Evolutionary conservation across 1,140 invertebrate species (phyloP).

Genomic region (Cecropterus lyciades): DNA sequence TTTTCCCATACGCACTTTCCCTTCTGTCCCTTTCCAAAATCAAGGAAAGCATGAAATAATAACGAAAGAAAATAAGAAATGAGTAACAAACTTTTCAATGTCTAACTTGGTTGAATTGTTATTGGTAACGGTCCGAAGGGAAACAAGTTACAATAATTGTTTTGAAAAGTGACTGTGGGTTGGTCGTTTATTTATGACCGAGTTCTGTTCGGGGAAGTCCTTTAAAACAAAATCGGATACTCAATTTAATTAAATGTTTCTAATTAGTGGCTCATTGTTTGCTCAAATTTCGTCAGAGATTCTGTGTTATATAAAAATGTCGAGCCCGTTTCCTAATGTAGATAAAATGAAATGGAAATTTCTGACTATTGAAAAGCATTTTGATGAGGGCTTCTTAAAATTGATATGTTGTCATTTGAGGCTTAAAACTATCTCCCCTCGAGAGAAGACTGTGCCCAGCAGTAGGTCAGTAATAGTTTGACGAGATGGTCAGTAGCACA

Average conservation of each 20-base stretch:
- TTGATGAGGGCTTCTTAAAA: too few relatives aligned
- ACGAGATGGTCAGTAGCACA: too few relatives aligned
- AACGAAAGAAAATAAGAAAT: background rate
- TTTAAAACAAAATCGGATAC: slow-evolving; percentile 17
- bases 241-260: slow-evolving; percentile 22
- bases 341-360: background rate
- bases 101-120: slow-evolving; percentile 19
- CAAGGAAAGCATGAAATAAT: background rate
- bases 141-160: slow-evolving; percentile 31
- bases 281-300: background rate
- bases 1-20: too few relatives aligned
- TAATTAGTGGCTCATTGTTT: slow-evolving; percentile 16
- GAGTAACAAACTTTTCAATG: slow-evolving; percentile 16
- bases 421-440: too few relatives aligned
- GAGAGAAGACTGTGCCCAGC: too few relatives aligned
- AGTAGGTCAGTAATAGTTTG: too few relatives aligned
- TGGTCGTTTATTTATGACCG: slow-evolving; percentile 15
- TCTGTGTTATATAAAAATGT: background rate
- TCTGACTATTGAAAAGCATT: too few relatives aligned
- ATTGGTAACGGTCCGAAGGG: slow-evolving; percentile 17
- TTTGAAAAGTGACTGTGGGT: slow-evolving; percentile 12
- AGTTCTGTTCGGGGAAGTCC: slow-evolving; percentile 6
- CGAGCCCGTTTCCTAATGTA: background rate
- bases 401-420: too few relatives aligned
- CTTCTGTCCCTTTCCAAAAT: background rate